Percentiles rank a stretch among this genome's conserved stretches.
phyloP scores from a whole-genome alignment of 2,113 vertebrate genomes.

The Nipponia nippon region DNA sequence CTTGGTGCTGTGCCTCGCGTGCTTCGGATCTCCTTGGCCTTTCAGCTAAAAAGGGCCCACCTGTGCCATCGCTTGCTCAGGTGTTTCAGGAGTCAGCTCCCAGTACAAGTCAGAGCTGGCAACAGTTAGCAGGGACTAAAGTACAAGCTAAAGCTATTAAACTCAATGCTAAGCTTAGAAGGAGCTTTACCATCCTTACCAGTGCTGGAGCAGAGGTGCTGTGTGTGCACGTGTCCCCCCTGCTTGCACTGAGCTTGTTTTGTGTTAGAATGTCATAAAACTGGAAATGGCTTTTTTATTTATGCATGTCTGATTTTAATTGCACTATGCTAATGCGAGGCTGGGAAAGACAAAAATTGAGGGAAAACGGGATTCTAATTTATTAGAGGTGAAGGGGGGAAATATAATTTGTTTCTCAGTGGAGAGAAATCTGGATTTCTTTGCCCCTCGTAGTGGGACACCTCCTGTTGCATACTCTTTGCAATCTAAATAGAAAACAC shows the following conservation, averaged over 20 bases:
- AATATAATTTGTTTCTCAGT: neutral
- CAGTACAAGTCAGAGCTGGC: neutral
- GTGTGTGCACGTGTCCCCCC: rapidly evolving
- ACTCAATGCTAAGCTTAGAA: neutral
- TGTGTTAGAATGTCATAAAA: neutral
- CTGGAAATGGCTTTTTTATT: neutral
- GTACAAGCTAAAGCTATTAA: neutral
- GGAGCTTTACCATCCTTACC: neutral
- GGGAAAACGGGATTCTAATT: neutral
- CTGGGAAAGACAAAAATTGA: neutral
- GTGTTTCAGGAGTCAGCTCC: neutral
- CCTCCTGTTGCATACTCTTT: neutral
- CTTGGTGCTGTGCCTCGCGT: neutral
- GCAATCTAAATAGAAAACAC: neutral
- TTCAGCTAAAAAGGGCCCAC: neutral
- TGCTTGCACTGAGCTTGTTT: neutral
- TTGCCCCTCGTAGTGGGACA: neutral
- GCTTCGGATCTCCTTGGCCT: too few relatives aligned
- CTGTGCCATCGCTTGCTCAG: neutral
- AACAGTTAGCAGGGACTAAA: neutral
- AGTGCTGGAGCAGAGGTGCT: neutral
- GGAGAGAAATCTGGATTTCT: neutral
- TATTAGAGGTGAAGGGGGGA: neutral
- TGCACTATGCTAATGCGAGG: neutral
- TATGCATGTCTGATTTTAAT: neutral